Evolutionary conservation across 2,113 vertebrate species (phyloP).

Genomic region (Alosa alosa): DNA sequence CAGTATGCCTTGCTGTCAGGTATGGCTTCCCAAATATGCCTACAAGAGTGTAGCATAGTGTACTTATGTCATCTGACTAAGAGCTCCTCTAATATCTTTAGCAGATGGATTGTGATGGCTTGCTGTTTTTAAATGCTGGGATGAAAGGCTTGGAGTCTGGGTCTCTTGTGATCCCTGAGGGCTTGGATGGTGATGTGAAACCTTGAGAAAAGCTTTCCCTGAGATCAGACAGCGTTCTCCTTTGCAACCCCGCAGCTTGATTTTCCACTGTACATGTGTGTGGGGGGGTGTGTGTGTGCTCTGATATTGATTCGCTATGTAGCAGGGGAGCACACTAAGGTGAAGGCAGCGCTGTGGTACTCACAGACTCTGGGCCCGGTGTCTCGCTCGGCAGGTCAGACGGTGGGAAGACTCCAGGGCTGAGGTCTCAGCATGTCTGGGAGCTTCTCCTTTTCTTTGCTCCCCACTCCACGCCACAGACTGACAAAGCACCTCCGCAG

Average conservation of each 20-base stretch:
- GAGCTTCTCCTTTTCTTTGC: not conserved
- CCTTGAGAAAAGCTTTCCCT: not conserved
- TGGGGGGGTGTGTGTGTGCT: not conserved
- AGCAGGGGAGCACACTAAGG: not conserved
- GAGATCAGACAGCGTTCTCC: not conserved
- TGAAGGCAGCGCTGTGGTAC: not conserved
- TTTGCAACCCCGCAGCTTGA: not conserved
- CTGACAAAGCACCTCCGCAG: not conserved
- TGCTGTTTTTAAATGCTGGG: not conserved
- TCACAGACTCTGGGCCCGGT: not conserved
- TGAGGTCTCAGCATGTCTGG: not conserved
- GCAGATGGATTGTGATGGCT: slow-evolving; percentile 1
- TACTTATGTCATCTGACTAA: not conserved
- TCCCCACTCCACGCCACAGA: not conserved
- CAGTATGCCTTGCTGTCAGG: not conserved
- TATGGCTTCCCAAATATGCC: not conserved
- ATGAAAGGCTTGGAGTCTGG: not conserved
- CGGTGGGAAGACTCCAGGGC: not conserved
- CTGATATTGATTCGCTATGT: not conserved
- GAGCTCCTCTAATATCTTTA: not conserved
- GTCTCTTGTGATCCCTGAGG: not conserved
- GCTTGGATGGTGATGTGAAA: not conserved
- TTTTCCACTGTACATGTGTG: not conserved
- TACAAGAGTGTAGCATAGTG: not conserved
- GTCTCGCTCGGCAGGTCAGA: not conserved